Evolutionary conservation across 2,888 invertebrate genomes (phyloP), one percentile per base, ranked within the genome.

Genomic region (Incurvaria masculella): DNA sequence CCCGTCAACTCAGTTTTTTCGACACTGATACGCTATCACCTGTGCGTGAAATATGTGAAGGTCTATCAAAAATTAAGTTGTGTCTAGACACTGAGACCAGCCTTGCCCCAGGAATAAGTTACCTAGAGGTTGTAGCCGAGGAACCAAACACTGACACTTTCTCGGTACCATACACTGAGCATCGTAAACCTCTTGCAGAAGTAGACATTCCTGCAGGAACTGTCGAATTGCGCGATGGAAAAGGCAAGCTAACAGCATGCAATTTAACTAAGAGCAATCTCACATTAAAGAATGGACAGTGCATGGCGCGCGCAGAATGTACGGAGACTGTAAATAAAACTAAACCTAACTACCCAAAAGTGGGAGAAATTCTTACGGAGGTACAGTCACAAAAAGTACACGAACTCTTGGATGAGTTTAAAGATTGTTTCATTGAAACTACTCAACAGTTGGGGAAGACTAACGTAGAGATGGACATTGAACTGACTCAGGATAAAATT

Each of bases 381-480:
- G 18, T 42, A 1, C n/a, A 45, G 21, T 23, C 10, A 5, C 11
- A 10, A 21, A 8, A 2, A 2, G 20, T 52, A 10, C 4, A 49
- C 14, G 10, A 44, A 11, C 26, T 52, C 1, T 17, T 52, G n/a
- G 4, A 5, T 11, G 23, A 47, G n/a, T 51, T 38, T 45, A 21
- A 45, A 5, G 21, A 50, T 20, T 53, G 51, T 41, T 53, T 53
- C 19, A 46, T 51, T 19, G 49, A 48, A 11, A 41, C 49, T 40
- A 39, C 46, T 3, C 33, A 48, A 47, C 44, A 44, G 43, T 17
- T 53, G 17, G 53, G 51, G 17, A 43, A 44, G 14, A 51, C 48
- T 21, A 39, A 17, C 16, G 40, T 53, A 6, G 51, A 51, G 20
- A 51, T 53, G 53, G 27, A 14, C 10, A 51, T 51, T 1, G 47